phyloP scores from a whole-genome alignment of 2,113 vertebrate genomes.

The Rhagologus leucostigma region DNA sequence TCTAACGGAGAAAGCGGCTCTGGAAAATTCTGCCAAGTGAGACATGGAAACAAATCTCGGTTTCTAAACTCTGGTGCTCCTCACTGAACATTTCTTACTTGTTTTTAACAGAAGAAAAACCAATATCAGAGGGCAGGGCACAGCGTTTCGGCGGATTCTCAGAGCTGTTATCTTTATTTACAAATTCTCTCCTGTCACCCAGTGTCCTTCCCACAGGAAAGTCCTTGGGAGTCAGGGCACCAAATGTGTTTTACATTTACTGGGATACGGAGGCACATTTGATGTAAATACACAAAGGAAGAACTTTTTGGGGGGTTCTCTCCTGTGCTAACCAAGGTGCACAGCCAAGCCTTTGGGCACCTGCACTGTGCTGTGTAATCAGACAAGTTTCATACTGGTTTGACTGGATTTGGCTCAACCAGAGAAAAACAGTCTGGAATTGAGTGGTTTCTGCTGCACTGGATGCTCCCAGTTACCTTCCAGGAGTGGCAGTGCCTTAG shows the following conservation, averaged over 20 bases:
- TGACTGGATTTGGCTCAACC: neutral
- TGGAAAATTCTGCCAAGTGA: neutral
- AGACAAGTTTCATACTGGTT: neutral
- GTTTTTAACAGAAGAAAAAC: neutral
- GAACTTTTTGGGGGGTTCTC: accelerated
- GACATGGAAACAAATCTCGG: neutral
- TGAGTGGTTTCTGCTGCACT: neutral
- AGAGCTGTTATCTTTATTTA: neutral
- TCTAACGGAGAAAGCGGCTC: neutral
- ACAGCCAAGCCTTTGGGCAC: neutral
- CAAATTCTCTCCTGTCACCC: neutral
- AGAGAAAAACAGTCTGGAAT: neutral
- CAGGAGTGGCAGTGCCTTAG: neutral
- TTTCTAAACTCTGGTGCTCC: neutral
- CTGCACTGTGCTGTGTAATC: accelerated
- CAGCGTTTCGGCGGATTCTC: neutral
- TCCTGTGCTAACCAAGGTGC: neutral
- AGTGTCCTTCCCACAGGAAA: accelerated
- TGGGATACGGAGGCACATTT: neutral
- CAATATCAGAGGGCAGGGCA: neutral
- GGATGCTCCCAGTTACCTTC: neutral
- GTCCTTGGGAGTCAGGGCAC: neutral
- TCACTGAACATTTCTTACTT: neutral
- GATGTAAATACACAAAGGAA: accelerated
- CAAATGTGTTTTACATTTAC: neutral